phyloP scores from a whole-genome alignment of 2,888 invertebrate species.

The Galerucella nymphaeae region DNA sequence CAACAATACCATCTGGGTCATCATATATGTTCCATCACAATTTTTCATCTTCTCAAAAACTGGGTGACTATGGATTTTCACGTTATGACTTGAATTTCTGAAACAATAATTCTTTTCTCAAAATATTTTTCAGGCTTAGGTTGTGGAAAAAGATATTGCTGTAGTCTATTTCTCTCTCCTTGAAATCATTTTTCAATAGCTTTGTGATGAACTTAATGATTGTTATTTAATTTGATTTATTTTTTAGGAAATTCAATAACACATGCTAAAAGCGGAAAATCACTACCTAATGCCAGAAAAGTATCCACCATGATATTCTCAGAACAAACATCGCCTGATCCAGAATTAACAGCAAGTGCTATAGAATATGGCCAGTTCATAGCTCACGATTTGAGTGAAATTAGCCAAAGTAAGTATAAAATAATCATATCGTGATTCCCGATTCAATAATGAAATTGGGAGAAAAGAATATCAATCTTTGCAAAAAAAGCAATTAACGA shows the following conservation, averaged over 20 bases:
- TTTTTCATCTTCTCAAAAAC: no score
- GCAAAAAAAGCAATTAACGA: no score
- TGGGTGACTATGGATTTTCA: no score
- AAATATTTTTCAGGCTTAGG: no score
- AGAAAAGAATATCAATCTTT: no score
- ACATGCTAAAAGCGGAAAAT: conserved; percentile 39
- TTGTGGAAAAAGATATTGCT: no score
- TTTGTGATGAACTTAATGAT: neutral
- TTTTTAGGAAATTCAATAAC: conserved; percentile 24
- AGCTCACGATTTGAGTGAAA: conserved; percentile 57
- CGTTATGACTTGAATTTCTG: no score
- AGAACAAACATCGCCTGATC: conserved; percentile 45
- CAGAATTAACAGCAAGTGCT: conserved; percentile 48
- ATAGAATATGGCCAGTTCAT: conserved; percentile 62
- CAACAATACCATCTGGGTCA: no score
- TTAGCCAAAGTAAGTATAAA: conserved; percentile 52
- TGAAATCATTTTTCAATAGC: no score
- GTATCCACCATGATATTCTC: conserved; percentile 50
- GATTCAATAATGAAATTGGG: no score
- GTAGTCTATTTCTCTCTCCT: no score
- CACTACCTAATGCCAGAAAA: conserved; percentile 52
- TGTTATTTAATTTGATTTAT: conserved; percentile 2
- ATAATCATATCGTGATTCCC: neutral
- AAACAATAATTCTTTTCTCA: neutral
- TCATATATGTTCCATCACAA: no score